Conservation (phyloP, 2,797 vertebrate genomes). For the Poeciliopsis presidionis region DNA sequence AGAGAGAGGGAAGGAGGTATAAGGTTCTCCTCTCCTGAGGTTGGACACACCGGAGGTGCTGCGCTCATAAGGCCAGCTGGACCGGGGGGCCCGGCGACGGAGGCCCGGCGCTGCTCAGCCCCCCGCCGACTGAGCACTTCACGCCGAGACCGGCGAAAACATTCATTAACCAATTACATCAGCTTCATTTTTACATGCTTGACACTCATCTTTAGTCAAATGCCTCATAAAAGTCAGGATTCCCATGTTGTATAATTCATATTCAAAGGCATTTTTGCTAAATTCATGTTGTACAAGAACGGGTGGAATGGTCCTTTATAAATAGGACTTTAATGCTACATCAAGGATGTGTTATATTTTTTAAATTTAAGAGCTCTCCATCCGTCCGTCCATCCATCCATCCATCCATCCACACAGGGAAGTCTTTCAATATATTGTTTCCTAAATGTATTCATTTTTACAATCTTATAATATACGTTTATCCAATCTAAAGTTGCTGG, state of each 20-base stretch:
- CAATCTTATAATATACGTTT: neutral
- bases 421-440: neutral
- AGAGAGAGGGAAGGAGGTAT: conserved; percentile 57
- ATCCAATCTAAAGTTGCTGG: neutral
- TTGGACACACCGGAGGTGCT: conserved; percentile 51
- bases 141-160: neutral
- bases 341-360: neutral
- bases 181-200: conserved; percentile 6
- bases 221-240: neutral
- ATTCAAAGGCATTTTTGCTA: neutral
- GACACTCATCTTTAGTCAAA: conserved; percentile 5
- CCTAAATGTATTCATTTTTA: conserved; percentile 1
- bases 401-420: no score
- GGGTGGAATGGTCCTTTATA: neutral
- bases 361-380: neutral
- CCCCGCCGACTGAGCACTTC: conserved; percentile 8
- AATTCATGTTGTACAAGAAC: neutral
- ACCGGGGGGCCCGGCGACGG: conserved; percentile 15
- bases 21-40: conserved; percentile 62
- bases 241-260: neutral
- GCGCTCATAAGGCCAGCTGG: conserved; percentile 42
- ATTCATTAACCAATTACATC: conserved; percentile 20
- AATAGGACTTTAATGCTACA: neutral
- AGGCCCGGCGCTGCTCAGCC: conserved; percentile 2
- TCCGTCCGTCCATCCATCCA: no score